Base-by-base conservation (phyloP, 1,140 invertebrate genomes). In the silkworm (Bombyx mori) region DNA sequence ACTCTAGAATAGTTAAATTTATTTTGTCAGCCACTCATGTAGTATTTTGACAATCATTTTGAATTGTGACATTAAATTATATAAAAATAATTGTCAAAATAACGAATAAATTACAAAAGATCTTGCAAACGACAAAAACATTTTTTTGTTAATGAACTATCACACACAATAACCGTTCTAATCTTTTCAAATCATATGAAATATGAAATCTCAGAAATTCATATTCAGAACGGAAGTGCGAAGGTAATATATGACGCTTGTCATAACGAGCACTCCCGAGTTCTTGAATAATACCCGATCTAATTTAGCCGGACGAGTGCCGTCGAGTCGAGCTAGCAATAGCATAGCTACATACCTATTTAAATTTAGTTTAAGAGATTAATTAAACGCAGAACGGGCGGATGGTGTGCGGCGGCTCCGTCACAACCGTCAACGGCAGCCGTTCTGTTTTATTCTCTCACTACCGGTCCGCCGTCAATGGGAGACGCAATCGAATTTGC, bases 401-500 rank as follows among this genome's bases (percentile, higher is more conserved):
- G 60, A 66, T 63, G 66, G 65, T 62, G 64, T 49, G 46, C 45
- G 43, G 57, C 70, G 62, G 65, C 61, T 77, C 73, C 71, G 69
- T 85, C 79, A 79, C 58, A 76, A 71, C 57, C 73, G 78, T 85
- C 78, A 82, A 68, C 65, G 62, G 68, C 79, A 82, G 66, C 74
- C 75, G 77, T 63, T 65, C 68, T 74, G 78, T 82, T 85, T 83
- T 82, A 82, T 82, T 77, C 75, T 72, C 68, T 64, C 66, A 74
- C 77, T 74, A 72, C 66, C 60, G 55, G 52, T 56, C 45, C 66
- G 64, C 63, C 63, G 73, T 76, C 73, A 73, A 74, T 75, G 69
- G 65, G 71, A 79, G 73, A 77, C 73, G 71, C 75, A 80, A 85
- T 83, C 77, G 72, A 83, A 83, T 85, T 85, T 85, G 72, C 82